phyloP scores from a whole-genome alignment of 2,113 vertebrate species.

The Microtus richardsoni region DNA sequence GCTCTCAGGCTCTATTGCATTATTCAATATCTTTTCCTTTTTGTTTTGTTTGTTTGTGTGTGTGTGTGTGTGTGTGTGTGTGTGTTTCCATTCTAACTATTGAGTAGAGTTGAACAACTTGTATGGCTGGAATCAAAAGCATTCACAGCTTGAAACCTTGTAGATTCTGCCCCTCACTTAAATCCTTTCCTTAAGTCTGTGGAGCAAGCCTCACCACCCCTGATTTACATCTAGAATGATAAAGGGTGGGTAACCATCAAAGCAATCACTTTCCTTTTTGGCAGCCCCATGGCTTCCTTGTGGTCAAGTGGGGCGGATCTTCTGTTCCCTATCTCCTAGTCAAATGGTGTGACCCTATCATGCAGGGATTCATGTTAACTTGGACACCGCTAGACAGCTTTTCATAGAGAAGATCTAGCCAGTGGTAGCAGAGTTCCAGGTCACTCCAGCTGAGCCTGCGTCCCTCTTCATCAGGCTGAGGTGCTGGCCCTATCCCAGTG shows the following conservation, averaged over 20 bases:
- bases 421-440: neutral
- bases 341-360: neutral
- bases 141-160: neutral
- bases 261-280: neutral
- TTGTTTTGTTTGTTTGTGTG: neutral
- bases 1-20: neutral
- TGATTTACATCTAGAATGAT: neutral
- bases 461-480: neutral
- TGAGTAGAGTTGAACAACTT: neutral
- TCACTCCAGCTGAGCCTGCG: neutral
- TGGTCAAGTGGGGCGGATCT: neutral
- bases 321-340: neutral
- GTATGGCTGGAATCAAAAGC: neutral
- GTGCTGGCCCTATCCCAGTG: neutral
- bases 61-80: too few relatives aligned
- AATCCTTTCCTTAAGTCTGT: neutral
- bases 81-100: neutral
- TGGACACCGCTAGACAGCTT: neutral
- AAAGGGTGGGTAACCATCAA: too few relatives aligned
- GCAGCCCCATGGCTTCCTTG: too few relatives aligned
- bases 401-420: neutral
- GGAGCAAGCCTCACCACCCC: neutral
- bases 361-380: neutral
- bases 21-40: neutral
- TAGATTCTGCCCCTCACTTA: neutral